Evolutionary conservation across 2,797 vertebrate genomes (phyloP).

Genomic region (Sebastes vulpes): DNA sequence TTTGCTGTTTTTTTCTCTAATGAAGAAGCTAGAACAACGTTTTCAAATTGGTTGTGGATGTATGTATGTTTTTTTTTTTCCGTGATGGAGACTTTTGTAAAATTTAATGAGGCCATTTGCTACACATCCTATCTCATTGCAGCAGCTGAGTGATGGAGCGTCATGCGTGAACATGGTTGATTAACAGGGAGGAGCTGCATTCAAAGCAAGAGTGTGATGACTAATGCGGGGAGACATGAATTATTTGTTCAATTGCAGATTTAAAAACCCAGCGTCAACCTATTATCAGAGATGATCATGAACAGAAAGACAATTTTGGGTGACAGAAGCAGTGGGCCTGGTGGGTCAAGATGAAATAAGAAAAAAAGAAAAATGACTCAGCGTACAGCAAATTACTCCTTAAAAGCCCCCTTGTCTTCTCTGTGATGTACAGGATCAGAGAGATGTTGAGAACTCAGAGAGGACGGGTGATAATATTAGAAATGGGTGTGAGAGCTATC

Average conservation of each 20-base stretch:
- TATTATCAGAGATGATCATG: constrained; percentile 62
- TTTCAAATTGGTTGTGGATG: constrained; percentile 69
- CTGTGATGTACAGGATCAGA: constrained; percentile 62
- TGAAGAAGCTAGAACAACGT: constrained; percentile 63
- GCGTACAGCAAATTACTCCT: constrained; percentile 64
- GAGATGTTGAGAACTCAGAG: constrained; percentile 52
- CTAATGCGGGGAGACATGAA: constrained; percentile 68
- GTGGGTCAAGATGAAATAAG: constrained; percentile 47
- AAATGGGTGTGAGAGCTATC: constrained; percentile 61
- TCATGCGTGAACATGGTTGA: constrained; percentile 67
- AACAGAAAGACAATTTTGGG: constrained; percentile 46
- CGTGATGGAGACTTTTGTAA: constrained; percentile 53
- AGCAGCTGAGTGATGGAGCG: constrained; percentile 66
- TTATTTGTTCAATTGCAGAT: constrained; percentile 71
- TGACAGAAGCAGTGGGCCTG: constrained; percentile 32
- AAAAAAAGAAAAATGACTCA: constrained; percentile 17
- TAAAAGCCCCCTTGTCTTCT: constrained; percentile 70
- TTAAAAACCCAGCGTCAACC: constrained; percentile 37
- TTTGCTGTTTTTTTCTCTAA: constrained; percentile 57
- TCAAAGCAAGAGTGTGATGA: constrained; percentile 59
- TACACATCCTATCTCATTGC: constrained; percentile 50
- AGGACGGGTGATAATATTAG: constrained; percentile 54
- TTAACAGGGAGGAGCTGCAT: constrained; percentile 68
- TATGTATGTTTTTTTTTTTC: constrained; percentile 26
- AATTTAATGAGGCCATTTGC: constrained; percentile 74